Percentiles rank a stretch among this genome's conserved stretches.
Conservation (phyloP, 2,797 vertebrate species). For the Sphenodon punctatus region DNA sequence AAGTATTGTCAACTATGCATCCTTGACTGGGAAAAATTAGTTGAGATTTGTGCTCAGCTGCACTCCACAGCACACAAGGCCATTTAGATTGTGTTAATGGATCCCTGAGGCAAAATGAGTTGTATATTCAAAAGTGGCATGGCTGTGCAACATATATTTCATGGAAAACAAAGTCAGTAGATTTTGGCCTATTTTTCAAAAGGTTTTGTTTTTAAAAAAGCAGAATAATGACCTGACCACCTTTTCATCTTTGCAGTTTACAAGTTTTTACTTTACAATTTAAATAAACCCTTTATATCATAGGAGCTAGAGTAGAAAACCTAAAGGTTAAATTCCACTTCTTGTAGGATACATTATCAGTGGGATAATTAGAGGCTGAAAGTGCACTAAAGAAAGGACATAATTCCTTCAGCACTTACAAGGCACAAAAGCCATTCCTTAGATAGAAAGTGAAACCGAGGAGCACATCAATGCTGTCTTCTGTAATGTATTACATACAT, state of each 20-base stretch:
- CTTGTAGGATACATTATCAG: background rate
- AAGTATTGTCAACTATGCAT: background rate
- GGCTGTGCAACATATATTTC: fast-evolving
- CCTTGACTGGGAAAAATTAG: background rate
- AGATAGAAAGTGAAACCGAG: background rate
- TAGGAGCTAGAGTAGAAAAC: background rate
- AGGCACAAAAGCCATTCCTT: background rate
- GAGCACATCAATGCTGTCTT: background rate
- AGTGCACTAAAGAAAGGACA: background rate
- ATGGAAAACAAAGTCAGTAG: background rate
- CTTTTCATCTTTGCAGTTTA: background rate
- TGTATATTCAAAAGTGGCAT: background rate
- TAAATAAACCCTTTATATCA: too few species aligned
- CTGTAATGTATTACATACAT: background rate
- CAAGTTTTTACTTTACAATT: fast-evolving
- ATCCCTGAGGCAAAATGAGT: background rate
- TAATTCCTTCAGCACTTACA: background rate
- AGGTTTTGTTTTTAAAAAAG: fast-evolving
- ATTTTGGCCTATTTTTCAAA: background rate
- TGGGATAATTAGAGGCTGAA: background rate
- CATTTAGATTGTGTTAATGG: background rate
- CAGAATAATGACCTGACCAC: background rate
- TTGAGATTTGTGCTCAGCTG: background rate
- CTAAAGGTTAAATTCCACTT: background rate
- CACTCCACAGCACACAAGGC: background rate